phyloP scores from a whole-genome alignment of 2,797 vertebrate genomes.

The Myotis planiceps region DNA sequence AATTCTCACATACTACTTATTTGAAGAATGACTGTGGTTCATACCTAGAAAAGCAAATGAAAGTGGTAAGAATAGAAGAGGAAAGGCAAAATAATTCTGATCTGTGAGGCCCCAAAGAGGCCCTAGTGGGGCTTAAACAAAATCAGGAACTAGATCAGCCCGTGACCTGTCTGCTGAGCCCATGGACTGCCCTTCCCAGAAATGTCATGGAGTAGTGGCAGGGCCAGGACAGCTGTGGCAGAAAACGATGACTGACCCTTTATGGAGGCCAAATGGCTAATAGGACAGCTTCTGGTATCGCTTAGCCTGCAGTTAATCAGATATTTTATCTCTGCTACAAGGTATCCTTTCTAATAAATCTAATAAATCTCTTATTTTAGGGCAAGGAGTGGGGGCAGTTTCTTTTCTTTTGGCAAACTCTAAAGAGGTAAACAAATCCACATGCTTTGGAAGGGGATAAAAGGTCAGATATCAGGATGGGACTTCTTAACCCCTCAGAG shows the following conservation, averaged over 20 bases:
- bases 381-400: background rate
- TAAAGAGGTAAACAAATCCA: background rate
- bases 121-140: background rate
- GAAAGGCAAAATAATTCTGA: background rate
- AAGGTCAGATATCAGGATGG: background rate
- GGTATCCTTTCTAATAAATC: constrained; percentile 54
- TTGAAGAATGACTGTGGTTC: background rate
- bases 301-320: constrained; percentile 9
- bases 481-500: background rate
- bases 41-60: background rate
- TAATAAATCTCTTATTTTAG: constrained; percentile 54
- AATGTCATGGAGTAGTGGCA: background rate
- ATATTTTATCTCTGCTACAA: constrained; percentile 32
- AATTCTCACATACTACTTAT: background rate
- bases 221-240: background rate
- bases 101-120: background rate
- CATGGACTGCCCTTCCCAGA: background rate
- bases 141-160: background rate
- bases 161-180: background rate
- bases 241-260: background rate
- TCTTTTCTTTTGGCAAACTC: constrained; percentile 30
- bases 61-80: background rate
- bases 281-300: constrained; percentile 22
- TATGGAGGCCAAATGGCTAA: background rate
- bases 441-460: background rate